These are phyloP conservation scores for Cryptotermes secundus DNA, from an alignment of 1,140 invertebrate species.

Conservation along the genomic window DNA sequence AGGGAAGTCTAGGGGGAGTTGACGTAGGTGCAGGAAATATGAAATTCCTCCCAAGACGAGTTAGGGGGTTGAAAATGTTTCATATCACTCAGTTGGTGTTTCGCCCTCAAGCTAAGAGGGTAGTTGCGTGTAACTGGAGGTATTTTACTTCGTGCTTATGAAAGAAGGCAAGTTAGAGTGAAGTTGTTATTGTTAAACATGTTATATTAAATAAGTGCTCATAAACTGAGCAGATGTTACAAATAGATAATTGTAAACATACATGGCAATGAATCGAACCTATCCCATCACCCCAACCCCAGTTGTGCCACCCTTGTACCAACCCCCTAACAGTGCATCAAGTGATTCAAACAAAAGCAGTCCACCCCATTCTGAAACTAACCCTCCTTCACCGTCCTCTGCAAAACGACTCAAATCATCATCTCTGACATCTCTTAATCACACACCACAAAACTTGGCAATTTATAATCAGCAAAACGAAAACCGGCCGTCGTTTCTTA, in stretches of 20 bases:
- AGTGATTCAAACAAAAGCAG: background rate
- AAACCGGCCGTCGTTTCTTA: background rate
- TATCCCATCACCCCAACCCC: background rate
- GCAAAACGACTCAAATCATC: background rate
- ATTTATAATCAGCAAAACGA: background rate
- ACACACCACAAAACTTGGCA: background rate
- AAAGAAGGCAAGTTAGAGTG: background rate
- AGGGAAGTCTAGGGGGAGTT: background rate
- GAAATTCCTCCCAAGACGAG: background rate
- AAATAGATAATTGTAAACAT: background rate
- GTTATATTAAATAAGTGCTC: too few species aligned
- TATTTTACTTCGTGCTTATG: background rate
- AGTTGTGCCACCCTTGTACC: slow-evolving; percentile 19
- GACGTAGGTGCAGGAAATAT: background rate
- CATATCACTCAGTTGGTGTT: background rate
- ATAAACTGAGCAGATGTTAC: background rate
- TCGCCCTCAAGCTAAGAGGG: background rate
- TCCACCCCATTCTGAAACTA: background rate
- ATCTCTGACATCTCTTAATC: background rate
- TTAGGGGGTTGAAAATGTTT: background rate
- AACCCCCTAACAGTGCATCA: background rate
- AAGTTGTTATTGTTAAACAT: too few species aligned
- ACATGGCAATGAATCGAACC: slow-evolving; percentile 20
- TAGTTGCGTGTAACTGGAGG: background rate
- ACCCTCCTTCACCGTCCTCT: too few species aligned